These are phyloP conservation scores for Pogonognathellus flavescens DNA, from an alignment of 1,140 invertebrate species.

Conservation along the genomic window DNA sequence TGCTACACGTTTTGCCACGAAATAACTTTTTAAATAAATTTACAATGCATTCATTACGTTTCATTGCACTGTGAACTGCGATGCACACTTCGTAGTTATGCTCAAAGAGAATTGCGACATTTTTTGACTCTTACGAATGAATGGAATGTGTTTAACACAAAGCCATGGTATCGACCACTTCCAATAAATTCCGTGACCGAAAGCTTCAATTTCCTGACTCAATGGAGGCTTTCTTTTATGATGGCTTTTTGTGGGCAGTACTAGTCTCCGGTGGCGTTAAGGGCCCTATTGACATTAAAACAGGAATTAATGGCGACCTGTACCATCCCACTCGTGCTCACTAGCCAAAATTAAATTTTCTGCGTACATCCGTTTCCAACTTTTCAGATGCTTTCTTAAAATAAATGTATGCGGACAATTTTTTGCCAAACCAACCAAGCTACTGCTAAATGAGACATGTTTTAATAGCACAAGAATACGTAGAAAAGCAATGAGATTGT, in stretches of 20 bases:
- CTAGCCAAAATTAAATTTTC: constrained; percentile 29
- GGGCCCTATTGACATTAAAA: constrained; percentile 35
- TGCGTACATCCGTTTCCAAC: neutral
- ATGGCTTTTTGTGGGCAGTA: neutral
- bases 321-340: constrained; percentile 23
- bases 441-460: too few species aligned
- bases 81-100: constrained; percentile 24
- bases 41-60: constrained; percentile 50
- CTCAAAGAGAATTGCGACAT: constrained; percentile 27
- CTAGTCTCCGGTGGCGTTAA: constrained; percentile 9
- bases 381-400: neutral
- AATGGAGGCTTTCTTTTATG: constrained; percentile 5
- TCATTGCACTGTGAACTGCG: constrained; percentile 43
- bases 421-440: too few species aligned
- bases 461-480: too few species aligned
- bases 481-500: too few species aligned
- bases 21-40: constrained; percentile 51
- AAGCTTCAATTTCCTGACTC: constrained; percentile 38
- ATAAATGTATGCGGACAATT: too few species aligned
- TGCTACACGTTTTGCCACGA: constrained; percentile 43
- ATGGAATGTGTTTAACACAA: constrained; percentile 45
- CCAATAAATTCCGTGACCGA: constrained; percentile 40
- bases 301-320: constrained; percentile 40
- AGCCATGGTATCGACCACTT: constrained; percentile 20
- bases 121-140: neutral